These are phyloP conservation scores for Trichacis sp. DNA, from an alignment of 2,888 invertebrate species.

Conservation along the genomic window DNA sequence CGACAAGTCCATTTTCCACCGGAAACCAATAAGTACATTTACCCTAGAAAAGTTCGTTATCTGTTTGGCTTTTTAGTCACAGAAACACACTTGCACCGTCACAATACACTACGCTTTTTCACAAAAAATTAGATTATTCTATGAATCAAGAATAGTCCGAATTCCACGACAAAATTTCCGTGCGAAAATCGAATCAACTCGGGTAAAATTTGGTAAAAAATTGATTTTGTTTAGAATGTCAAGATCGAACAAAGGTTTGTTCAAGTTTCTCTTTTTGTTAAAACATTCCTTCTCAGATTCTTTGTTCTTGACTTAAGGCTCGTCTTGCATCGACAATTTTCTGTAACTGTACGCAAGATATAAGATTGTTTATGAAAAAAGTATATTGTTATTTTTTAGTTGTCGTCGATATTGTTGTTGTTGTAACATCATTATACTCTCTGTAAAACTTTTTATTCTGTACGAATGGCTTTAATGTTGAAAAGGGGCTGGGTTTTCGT, in stretches of 20 bases:
- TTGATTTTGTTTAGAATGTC: no score
- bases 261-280: not conserved
- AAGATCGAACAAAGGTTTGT: not conserved
- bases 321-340: conserved; percentile 18
- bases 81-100: conserved; percentile 65
- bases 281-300: not conserved
- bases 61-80: conserved; percentile 68
- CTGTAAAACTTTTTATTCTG: conserved; percentile 53
- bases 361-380: conserved; percentile 44
- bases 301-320: conserved; percentile 9
- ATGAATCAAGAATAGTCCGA: no score
- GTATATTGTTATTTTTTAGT: conserved; percentile 45
- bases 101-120: conserved; percentile 62
- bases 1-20: conserved; percentile 32
- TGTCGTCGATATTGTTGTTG: conserved; percentile 52
- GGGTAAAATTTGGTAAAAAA: no score
- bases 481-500: conserved; percentile 52
- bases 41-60: conserved; percentile 56
- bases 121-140: conserved; percentile 44
- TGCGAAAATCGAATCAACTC: no score
- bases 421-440: conserved; percentile 50
- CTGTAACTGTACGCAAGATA: conserved; percentile 39
- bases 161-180: no score
- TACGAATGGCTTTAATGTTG: conserved; percentile 53
- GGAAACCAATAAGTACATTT: conserved; percentile 49